A percentile compares a stretch with the other conserved stretches of the same genome.
Conservation (phyloP, 1,140 invertebrate genomes). For the Aphidius gifuensis region DNA sequence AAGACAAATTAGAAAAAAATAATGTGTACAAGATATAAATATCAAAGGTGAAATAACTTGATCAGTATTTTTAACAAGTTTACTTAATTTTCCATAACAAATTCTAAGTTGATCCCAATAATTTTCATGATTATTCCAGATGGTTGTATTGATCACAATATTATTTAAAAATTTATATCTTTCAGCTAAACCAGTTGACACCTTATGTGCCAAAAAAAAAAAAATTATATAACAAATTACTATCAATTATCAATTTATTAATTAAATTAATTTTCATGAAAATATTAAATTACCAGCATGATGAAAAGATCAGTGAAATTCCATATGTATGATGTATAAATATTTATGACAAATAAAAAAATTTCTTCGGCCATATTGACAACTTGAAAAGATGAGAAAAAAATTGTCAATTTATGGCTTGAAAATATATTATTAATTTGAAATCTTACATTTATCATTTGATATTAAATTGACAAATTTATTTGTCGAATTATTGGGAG, state of each 20-base stretch:
- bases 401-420: too few species aligned
- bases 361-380: constrained; percentile 32
- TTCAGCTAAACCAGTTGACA: constrained; percentile 48
- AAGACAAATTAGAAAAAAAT: constrained; percentile 70
- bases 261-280: too few species aligned
- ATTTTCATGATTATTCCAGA: constrained; percentile 24
- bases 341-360: constrained; percentile 55
- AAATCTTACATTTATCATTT: too few species aligned
- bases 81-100: constrained; percentile 59
- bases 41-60: constrained; percentile 59
- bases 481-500: too few species aligned
- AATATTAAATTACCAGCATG: constrained; percentile 55
- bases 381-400: too few species aligned
- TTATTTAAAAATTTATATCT: constrained; percentile 46
- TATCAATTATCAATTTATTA: too few species aligned
- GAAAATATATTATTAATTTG: too few species aligned
- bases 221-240: too few species aligned
- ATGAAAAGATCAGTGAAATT: constrained; percentile 67
- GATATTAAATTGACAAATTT: too few species aligned
- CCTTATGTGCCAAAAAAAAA: constrained; percentile 24
- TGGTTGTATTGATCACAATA: constrained; percentile 27
- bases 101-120: constrained; percentile 60
- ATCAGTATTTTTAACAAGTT: constrained; percentile 59
- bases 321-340: constrained; percentile 66
- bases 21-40: constrained; percentile 66